Evolutionary conservation across 1,140 invertebrate genomes (phyloP).

Genomic region (Drosophila funebris): DNA sequence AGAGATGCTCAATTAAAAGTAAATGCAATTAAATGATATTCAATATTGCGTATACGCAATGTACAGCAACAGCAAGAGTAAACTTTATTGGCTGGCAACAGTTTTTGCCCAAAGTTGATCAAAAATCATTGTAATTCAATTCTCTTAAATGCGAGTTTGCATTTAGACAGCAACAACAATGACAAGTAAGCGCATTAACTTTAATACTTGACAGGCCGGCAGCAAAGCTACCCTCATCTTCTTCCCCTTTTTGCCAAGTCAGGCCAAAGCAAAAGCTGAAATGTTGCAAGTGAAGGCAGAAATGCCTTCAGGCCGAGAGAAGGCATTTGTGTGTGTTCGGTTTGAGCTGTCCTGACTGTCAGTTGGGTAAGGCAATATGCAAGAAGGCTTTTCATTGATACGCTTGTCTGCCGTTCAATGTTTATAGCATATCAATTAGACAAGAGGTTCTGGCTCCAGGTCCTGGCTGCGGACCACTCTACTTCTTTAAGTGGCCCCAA

Average conservation of each 20-base stretch:
- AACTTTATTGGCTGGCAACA: slow-evolving; percentile 55
- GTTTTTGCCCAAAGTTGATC: slow-evolving; percentile 56
- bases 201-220: slow-evolving; percentile 56
- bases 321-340: background rate
- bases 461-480: background rate
- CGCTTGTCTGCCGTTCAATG: slow-evolving; percentile 58
- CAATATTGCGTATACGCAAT: slow-evolving; percentile 50
- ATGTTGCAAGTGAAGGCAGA: slow-evolving; percentile 42
- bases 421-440: slow-evolving; percentile 79
- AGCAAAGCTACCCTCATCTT: background rate
- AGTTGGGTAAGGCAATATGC: slow-evolving; percentile 42
- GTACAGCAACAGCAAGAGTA: background rate
- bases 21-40: slow-evolving; percentile 26
- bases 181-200: slow-evolving; percentile 69
- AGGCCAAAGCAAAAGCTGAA: slow-evolving; percentile 52
- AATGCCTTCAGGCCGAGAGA: slow-evolving; percentile 40
- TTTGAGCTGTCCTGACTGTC: slow-evolving; percentile 32
- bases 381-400: slow-evolving; percentile 53
- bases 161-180: slow-evolving; percentile 6
- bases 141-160: slow-evolving; percentile 48
- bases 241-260: background rate
- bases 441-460: slow-evolving; percentile 1
- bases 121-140: slow-evolving; percentile 74
- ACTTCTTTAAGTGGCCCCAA: slow-evolving; percentile 41
- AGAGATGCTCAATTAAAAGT: slow-evolving; percentile 25